A percentile compares a stretch with the other conserved stretches of the same genome.
These are phyloP conservation scores for Rugalucina vietnamica DNA, from an alignment of 2,888 invertebrate species.

Conservation along the genomic window DNA sequence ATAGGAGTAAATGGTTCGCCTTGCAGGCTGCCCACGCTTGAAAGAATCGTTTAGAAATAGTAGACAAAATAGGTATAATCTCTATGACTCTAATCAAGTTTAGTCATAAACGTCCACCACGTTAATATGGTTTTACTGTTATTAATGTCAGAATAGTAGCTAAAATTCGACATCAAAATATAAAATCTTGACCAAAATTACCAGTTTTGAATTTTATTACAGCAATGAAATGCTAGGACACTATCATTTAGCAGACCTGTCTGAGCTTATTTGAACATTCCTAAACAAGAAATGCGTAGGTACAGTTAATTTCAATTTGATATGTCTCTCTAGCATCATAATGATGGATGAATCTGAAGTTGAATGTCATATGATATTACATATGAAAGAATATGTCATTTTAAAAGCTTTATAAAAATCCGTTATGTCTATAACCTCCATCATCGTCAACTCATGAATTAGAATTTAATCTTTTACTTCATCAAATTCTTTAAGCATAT, in stretches of 20 bases:
- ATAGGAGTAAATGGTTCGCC: constrained; percentile 1
- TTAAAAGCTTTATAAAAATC: neutral
- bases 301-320: neutral
- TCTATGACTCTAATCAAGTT: neutral
- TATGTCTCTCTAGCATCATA: neutral
- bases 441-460: neutral
- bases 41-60: neutral
- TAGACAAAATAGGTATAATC: neutral
- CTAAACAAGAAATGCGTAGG: neutral
- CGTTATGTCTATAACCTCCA: constrained; percentile 6
- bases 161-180: neutral
- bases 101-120: neutral
- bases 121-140: neutral
- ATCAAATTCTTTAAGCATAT: neutral
- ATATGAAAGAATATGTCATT: constrained; percentile 4
- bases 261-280: neutral
- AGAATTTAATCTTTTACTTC: constrained; percentile 3
- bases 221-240: neutral
- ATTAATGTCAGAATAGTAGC: neutral
- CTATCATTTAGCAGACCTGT: neutral
- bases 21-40: constrained; percentile 5
- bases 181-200: neutral
- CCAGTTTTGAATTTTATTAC: neutral
- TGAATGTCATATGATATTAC: neutral
- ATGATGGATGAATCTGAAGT: neutral